Evolutionary conservation across 2,888 invertebrate species (phyloP), one percentile per base, ranked within the genome.

Genomic region (Caprella mutica): DNA sequence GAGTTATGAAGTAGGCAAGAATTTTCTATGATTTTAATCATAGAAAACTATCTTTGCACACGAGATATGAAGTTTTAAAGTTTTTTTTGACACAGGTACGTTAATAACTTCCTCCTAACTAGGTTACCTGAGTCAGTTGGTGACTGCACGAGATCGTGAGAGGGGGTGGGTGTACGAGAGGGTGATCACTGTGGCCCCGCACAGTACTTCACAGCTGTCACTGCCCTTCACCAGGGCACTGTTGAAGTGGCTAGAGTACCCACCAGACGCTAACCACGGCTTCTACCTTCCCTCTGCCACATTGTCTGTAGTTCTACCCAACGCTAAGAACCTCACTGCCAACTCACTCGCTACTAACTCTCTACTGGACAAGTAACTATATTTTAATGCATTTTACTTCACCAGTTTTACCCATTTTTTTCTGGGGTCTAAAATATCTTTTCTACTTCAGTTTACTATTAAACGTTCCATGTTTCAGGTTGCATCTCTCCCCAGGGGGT

Each of bases 221-320:
- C 81, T 93, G 65, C 85, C 92, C 70, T 91, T 96, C 75, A 92
- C 94, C 72, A 88, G 89, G 74, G 85, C 90, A n/a, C 90, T 96
- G 70, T 78, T 96, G 5, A 94, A 94, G 75, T 96, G 97, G 92
- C 87, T 92, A 69, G 97, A 98, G 72, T 98, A 98, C 75, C 98
- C 97, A 14, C 98, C 98, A 0, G 98, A 99, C 80, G 96, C 98
- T 1, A 96, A 96, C 77, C 96, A 97, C 75, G 98, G 98, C 0
- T 94, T 97, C 74, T 93, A 94, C 71, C 81, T 96, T 69, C 89
- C 90, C 5, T 85, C 94, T 29, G 87, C 92, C 19, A 79, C 90
- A 46, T 80, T 96, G 58, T 81, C 86, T 30, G 82, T 85, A 3
- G 76, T 82, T 64, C 73, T 94, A 65, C 88, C 90, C 0, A 77